Conservation (phyloP, 37 sponge, comb jelly and placozoan genomes). For the Sycon ciliatum region DNA sequence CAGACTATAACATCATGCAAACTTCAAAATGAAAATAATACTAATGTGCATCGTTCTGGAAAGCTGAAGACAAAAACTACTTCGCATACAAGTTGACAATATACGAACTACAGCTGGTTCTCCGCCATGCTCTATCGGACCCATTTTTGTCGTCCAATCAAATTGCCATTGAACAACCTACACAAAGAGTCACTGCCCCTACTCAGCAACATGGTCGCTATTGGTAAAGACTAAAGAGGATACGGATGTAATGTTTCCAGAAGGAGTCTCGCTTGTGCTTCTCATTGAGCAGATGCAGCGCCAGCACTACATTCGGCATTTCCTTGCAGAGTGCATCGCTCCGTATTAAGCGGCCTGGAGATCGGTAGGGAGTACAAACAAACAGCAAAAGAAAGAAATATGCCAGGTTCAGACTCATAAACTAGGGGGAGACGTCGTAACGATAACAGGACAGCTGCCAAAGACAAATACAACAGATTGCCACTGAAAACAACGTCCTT, state of each 20-base stretch:
- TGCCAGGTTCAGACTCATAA: not conserved
- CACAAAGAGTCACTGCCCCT: too few species aligned
- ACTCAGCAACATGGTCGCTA: too few species aligned
- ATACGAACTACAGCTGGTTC: too few species aligned
- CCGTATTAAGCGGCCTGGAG: constrained; percentile 35
- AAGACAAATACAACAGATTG: not conserved
- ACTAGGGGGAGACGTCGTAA: not conserved
- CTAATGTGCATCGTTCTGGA: too few species aligned
- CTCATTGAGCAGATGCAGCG: constrained; percentile 58
- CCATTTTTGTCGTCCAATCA: too few species aligned
- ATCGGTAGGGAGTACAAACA: not conserved
- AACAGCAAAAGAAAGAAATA: not conserved
- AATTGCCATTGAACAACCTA: too few species aligned
- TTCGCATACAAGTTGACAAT: too few species aligned
- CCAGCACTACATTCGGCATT: constrained; percentile 58
- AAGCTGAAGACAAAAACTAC: too few species aligned
- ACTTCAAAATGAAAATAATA: too few species aligned
- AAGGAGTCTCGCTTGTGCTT: constrained; percentile 29
- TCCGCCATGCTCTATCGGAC: too few species aligned
- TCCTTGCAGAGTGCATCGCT: constrained; percentile 42
- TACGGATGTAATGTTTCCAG: constrained; percentile 78
- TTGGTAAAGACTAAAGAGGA: too few species aligned
- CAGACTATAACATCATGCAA: too few species aligned
- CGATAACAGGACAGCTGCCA: not conserved
- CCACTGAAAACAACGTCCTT: not conserved